Evolutionary conservation across 2,797 vertebrate genomes (phyloP), one percentile per base, ranked within the genome.

Genomic region (Lophotriccus pileatus): DNA sequence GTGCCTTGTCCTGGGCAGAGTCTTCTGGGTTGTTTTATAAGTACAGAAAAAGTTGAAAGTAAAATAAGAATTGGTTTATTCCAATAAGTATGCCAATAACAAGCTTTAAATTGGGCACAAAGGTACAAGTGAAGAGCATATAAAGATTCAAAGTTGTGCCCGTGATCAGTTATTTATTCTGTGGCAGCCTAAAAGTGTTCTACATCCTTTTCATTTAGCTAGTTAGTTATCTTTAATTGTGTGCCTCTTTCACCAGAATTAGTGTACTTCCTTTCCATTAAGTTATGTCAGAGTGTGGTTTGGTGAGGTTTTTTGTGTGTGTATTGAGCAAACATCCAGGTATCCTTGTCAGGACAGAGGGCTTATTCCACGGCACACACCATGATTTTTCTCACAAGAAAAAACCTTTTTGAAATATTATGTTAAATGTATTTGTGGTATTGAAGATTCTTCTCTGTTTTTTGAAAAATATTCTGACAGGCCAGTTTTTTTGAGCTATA

Each of bases 361-460:
- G 24, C 28, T 52, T 59, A 10, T 64, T 70, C 25, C 32, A 19
- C 1, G 0, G 23, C 32, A 39, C 34, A 24, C 8, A 28, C 10
- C 22, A 16, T 6, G 5, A 64, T 58, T 74, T 69, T 25, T 55
- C 28, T 76, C 39, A 25, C 28, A 46, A 37, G 43, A 34, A 49
- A 58, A 43, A 32, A 22, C 9, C 72, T 27, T 14, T 69, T 87
- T 76, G 14, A 64, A 27, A 24, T 30, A 2, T 22, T 53, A 44
- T 0, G 0, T 43, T 52, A 72, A 75, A 21, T 20, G 2, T n/a
- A 4, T 24, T n/a, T 28, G 16, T 82, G 30, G 8, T 70, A 20
- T 12, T 74, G 36, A 41, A 55, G 34, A 34, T 70, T 4, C 12
- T 81, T n/a, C 10, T 84, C 89, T 30, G 4, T 3, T 22, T 90